Percentiles rank a stretch among this genome's conserved stretches.
These are phyloP conservation scores for Oncorhynchus gorbuscha DNA, from an alignment of 2,113 vertebrate genomes.

Conservation along the genomic window DNA sequence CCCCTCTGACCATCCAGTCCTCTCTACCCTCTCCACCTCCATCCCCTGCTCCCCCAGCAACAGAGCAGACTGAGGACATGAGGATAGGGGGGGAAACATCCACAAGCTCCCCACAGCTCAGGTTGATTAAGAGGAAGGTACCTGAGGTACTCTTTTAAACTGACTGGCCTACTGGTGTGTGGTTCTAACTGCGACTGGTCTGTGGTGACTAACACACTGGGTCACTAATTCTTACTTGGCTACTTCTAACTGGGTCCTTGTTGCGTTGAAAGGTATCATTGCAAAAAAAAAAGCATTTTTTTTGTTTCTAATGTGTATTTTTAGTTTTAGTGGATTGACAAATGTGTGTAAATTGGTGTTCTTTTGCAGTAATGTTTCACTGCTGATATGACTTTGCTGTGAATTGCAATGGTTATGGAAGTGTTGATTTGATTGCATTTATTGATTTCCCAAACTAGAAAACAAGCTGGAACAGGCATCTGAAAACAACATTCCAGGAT, in stretches of 20 bases:
- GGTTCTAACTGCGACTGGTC: conserved; percentile 45
- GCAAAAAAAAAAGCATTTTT: not conserved
- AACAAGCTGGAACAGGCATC: not conserved
- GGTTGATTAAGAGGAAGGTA: conserved; percentile 74
- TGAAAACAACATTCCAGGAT: not conserved
- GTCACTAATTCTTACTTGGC: conserved; percentile 50
- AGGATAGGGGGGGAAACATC: conserved; percentile 16
- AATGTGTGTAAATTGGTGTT: not conserved
- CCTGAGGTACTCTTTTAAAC: conserved; percentile 70
- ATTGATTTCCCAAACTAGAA: not conserved
- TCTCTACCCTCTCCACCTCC: conserved; percentile 18
- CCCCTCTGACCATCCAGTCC: conserved; percentile 42
- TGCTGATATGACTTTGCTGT: not conserved
- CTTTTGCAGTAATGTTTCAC: too few relatives aligned
- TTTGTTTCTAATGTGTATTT: not conserved
- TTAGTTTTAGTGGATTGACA: too few relatives aligned
- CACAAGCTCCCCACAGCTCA: conserved; percentile 58
- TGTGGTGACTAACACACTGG: conserved; percentile 54
- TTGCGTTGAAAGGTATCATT: not conserved
- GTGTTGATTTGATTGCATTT: not conserved
- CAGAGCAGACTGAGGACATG: conserved; percentile 54
- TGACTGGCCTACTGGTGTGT: conserved; percentile 62
- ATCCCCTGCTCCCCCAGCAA: conserved; percentile 3
- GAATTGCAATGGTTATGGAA: not conserved
- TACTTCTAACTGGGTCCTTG: conserved; percentile 18